Base-by-base conservation (phyloP, 1,140 invertebrate genomes). In the Ceratitis capitata region DNA sequence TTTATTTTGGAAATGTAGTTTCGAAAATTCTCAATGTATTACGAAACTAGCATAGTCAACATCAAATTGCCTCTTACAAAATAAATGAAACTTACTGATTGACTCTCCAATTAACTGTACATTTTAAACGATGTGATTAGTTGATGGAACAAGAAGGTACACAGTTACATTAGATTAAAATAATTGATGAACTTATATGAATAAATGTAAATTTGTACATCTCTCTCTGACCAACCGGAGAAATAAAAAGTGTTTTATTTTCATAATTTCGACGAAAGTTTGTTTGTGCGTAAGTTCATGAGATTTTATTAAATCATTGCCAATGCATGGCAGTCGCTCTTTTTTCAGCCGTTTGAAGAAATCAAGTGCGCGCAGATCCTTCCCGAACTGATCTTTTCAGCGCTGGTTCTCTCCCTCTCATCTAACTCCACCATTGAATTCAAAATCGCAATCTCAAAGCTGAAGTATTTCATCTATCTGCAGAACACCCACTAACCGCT, bases 201-300 rank as follows among this genome's bases (percentile, higher is more conserved):
- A 78, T 78, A 78, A 78, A 78, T 78, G 69, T 78, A 78, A 78
- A 78, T 78, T 45, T 45, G 69, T 78, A 78, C 35, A 78, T 78
- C 69, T 42, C 69, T 42, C 64, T 78, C 69, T 78, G 69, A 78
- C 39, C 69, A 78, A 45, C 42, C 35, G 69, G 39, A 78, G 69
- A 45, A 45, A 47, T 69, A 47, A 78, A 78, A 45, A 78, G 14
- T 35, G 26, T 19, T 45, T 78, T 42, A 3, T n/a, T 35, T 78
- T 78, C 26, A 23, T 45, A n/a, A 2, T n/a, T 26, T 4, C 12
- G 10, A 1, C 7, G 5, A 9, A 19, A 0, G 35, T 5, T n/a
- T n/a, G 26, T 4, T 39, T 4, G 9, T 42, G 19, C 16, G 64
- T 69, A 69, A 69, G 64, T 69, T 9, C 14, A 64, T 35, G 23